Evolutionary conservation across 1,140 invertebrate genomes (phyloP).

Genomic region (Cotesia typhae): DNA sequence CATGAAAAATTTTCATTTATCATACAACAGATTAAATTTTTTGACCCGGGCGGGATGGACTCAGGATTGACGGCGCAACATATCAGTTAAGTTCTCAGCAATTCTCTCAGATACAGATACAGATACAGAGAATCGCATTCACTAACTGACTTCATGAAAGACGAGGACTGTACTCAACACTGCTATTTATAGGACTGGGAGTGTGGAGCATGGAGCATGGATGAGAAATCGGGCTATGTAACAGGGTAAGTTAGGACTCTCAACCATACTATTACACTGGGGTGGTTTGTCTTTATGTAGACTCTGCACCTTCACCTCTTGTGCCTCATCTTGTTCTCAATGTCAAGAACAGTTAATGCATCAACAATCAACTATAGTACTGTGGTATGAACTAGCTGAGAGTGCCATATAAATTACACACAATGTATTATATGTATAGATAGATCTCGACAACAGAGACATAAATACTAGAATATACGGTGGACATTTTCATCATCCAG

Average conservation of each 20-base stretch:
- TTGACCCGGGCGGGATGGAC: no score
- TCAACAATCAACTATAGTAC: not conserved
- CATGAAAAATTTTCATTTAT: no score
- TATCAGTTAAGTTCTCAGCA: constrained; percentile 5
- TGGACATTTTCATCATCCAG: not conserved
- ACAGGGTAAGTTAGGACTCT: constrained; percentile 13
- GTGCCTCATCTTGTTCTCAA: constrained; percentile 8
- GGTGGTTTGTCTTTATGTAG: constrained; percentile 5
- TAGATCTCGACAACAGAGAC: not conserved
- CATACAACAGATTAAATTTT: no score
- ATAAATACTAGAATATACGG: not conserved
- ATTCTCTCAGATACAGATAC: not conserved
- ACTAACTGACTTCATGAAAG: not conserved
- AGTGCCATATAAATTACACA: not conserved
- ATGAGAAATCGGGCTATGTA: constrained; percentile 2
- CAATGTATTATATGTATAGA: not conserved
- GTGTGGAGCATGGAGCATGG: not conserved
- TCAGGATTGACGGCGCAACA: not conserved
- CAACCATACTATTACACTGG: not conserved
- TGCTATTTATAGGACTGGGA: not conserved
- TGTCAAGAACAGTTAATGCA: constrained; percentile 14
- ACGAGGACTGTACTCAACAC: no score
- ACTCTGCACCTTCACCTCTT: not conserved
- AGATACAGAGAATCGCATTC: not conserved
- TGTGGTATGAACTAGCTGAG: not conserved